phyloP scores from a whole-genome alignment of 2,888 invertebrate species.

The Taenaris catops region DNA sequence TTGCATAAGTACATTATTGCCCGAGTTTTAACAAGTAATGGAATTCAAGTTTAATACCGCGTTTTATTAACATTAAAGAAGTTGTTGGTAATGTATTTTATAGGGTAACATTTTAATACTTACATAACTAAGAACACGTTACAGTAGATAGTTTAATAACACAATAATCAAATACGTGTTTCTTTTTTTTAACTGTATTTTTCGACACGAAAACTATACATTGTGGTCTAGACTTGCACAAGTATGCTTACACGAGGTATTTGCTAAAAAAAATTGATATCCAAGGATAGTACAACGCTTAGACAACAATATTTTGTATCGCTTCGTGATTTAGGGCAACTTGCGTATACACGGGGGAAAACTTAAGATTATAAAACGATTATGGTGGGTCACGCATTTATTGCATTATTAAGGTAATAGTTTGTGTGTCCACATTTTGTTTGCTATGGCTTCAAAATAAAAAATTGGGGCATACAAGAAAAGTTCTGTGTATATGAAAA shows the following conservation, averaged over 20 bases:
- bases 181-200: too few species aligned
- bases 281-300: not conserved
- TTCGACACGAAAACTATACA: too few species aligned
- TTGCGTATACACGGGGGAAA: constrained; percentile 7
- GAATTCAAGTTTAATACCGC: too few species aligned
- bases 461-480: constrained; percentile 2
- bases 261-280: not conserved
- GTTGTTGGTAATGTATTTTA: too few species aligned
- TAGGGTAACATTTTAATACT: too few species aligned
- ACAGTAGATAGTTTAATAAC: too few species aligned
- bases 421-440: constrained; percentile 1
- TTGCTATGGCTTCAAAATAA: constrained; percentile 4
- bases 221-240: constrained; percentile 1
- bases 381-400: constrained; percentile 8
- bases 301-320: constrained; percentile 2
- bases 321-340: constrained; percentile 5
- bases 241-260: not conserved
- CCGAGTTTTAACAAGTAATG: too few species aligned
- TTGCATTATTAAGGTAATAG: constrained; percentile 3
- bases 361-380: constrained; percentile 9
- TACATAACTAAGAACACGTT: too few species aligned
- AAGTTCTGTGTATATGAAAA: too few species aligned
- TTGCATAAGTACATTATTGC: too few species aligned
- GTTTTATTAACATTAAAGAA: too few species aligned
- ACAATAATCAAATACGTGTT: too few species aligned